Evolutionary conservation across 2,113 vertebrate genomes (phyloP).

Genomic region (Callaeas wilsoni): DNA sequence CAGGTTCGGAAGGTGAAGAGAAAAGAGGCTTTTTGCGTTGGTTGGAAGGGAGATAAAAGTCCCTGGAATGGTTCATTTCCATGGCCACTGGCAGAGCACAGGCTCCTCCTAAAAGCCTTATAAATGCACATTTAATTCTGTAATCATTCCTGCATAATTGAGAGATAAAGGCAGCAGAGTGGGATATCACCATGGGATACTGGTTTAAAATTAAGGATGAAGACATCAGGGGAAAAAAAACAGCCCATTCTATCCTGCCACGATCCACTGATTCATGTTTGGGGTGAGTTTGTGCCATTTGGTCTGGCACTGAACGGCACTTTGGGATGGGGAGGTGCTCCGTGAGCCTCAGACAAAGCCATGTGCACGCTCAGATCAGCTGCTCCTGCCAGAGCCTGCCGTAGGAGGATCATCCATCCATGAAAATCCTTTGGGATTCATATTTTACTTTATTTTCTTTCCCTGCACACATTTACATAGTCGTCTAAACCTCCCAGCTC

Average conservation of each 20-base stretch:
- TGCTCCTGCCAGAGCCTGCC: neutral
- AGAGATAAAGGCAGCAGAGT: neutral
- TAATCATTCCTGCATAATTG: neutral
- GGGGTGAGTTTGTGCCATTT: neutral
- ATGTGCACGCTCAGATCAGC: accelerated
- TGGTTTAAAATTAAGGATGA: neutral
- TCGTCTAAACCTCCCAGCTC: neutral
- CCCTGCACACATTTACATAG: neutral
- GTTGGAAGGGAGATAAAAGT: neutral
- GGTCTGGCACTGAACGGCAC: accelerated
- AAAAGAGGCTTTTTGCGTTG: neutral
- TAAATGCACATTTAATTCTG: neutral
- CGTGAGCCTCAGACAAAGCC: neutral
- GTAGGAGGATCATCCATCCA: accelerated
- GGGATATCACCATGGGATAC: neutral
- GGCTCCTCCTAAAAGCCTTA: neutral
- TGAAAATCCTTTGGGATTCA: neutral
- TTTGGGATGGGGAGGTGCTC: neutral
- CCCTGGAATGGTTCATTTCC: neutral
- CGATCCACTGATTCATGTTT: neutral
- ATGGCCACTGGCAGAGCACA: neutral
- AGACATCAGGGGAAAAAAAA: neutral
- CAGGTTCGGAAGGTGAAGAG: neutral
- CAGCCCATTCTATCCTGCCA: neutral
- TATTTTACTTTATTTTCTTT: neutral